Evolutionary conservation across 2,888 invertebrate genomes (phyloP), one percentile per base, ranked within the genome.

Genomic region (Lamproptera curius): DNA sequence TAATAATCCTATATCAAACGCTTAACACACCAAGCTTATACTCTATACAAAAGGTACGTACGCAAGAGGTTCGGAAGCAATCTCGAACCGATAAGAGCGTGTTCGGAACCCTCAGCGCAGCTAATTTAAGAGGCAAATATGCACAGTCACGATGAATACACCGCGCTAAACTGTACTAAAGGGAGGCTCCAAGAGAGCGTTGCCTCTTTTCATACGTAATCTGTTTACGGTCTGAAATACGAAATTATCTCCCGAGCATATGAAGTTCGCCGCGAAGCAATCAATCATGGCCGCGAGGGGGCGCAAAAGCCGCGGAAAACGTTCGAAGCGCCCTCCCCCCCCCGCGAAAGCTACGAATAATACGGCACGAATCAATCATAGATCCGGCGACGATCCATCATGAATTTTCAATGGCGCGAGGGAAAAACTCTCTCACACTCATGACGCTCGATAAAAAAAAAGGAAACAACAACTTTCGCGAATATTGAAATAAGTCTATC

Each of bases 311-410:
- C 76, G 73, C 73, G 78, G 71, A 73, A 76, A 75, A 72, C 76
- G 68, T 63, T 65, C 70, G 64, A 70, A 77, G 77, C 76, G 80
- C n/a, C n/a, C 78, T 2, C 28, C 9, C 9, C 28, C 82, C 79
- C 82, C 81, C 78, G 74, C 73, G 73, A 76, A 78, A 76, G 78
- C 78, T 70, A 70, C 76, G 82, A 84, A 86, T 85, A 84, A 84
- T 83, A 85, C 76, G 76, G 70, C 83, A 78, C 78, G 74, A 83
- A 87, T 87, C 86, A 86, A 87, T 86, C 87, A 87, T 86, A 83
- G 84, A 84, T 83, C 83, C 81, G 70, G 73, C 67, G 83, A 80
- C 76, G 78, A 87, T 87, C 86, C 76, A 86, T 87, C 86, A 86
- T 65, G 70, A 80, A 74, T 73, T 85, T 85, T 79, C 73, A 83